Conservation (phyloP, 2,113 vertebrate species). For the Scatophagus argus region DNA sequence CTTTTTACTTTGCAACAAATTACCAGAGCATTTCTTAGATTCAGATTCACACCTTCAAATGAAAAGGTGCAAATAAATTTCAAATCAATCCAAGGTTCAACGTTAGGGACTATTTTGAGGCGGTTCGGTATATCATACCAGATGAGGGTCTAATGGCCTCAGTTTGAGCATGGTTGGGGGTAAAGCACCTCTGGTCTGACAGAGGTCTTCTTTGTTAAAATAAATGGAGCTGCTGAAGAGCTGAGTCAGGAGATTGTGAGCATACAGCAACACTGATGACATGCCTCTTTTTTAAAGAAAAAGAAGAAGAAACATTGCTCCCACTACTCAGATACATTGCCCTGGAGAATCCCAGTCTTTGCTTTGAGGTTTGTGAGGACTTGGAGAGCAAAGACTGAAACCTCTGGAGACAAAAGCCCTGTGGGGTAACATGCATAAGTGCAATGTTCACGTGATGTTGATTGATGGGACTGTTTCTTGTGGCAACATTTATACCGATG, state of each 20-base stretch:
- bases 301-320: neutral
- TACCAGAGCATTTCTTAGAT: neutral
- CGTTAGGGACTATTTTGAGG: neutral
- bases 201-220: constrained; percentile 9
- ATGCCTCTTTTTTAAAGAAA: neutral
- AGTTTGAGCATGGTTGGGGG: neutral
- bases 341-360: constrained; percentile 1
- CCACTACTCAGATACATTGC: neutral
- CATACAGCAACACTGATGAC: constrained; percentile 19
- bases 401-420: constrained; percentile 7
- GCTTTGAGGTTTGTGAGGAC: neutral
- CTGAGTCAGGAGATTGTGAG: constrained; percentile 34
- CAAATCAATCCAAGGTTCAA: neutral
- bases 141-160: constrained; percentile 26
- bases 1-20: constrained; percentile 12
- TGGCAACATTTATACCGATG: neutral
- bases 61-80: constrained; percentile 1
- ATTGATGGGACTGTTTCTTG: neutral
- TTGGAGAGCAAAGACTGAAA: neutral
- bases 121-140: constrained; percentile 25
- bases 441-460: constrained; percentile 3
- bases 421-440: neutral
- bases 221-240: constrained; percentile 17
- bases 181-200: neutral
- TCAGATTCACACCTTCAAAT: neutral